phyloP scores from a whole-genome alignment of 1,140 invertebrate species.

The Magallana angulata region DNA sequence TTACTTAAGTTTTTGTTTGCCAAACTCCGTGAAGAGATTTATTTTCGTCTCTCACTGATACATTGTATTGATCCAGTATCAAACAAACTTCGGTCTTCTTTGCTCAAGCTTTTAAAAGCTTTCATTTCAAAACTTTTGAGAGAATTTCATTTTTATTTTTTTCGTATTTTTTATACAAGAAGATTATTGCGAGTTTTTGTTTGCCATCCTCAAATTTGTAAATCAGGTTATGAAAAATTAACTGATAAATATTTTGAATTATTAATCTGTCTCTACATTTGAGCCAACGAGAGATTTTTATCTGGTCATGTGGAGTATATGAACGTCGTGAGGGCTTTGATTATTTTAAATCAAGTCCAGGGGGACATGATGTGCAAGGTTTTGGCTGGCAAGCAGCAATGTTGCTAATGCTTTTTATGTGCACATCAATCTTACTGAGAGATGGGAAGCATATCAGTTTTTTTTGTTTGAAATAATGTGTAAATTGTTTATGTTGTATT shows the following conservation, averaged over 20 bases:
- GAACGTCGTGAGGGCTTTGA: background rate
- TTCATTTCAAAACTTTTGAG: background rate
- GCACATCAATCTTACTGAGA: background rate
- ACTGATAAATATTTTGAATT: no score
- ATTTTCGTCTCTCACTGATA: conserved; percentile 13
- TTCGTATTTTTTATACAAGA: no score
- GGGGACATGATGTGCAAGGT: background rate
- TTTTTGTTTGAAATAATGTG: conserved; percentile 37
- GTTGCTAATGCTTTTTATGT: conserved; percentile 16
- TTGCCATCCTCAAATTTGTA: no score
- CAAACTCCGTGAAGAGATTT: background rate
- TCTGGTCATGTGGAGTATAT: no score
- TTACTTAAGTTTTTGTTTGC: conserved; percentile 26
- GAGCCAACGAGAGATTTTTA: no score
- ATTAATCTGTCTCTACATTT: no score
- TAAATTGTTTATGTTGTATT: conserved; percentile 35
- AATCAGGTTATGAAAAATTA: no score
- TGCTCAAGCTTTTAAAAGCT: background rate
- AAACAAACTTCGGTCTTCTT: conserved; percentile 15
- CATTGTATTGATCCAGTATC: conserved; percentile 14
- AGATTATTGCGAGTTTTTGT: no score
- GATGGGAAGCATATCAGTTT: conserved; percentile 20
- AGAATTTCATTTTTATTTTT: no score
- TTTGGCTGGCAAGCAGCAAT: background rate
- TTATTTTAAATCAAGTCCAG: background rate